Percentiles rank a stretch among this genome's conserved stretches.
phyloP scores from a whole-genome alignment of 2,888 invertebrate species.

The Xiphydria camelus region DNA sequence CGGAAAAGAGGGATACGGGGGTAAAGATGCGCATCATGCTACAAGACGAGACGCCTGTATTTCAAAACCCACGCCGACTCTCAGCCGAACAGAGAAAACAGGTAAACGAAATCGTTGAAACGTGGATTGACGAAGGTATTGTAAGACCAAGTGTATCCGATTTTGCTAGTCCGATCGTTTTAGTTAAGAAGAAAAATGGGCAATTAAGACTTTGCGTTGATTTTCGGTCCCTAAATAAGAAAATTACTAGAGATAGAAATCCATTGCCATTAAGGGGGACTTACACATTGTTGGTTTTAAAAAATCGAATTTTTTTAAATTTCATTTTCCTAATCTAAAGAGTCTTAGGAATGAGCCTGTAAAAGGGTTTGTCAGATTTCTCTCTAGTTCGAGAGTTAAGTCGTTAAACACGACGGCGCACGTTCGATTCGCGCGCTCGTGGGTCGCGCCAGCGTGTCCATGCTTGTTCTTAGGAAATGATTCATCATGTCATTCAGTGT shows the following conservation, averaged over 20 bases:
- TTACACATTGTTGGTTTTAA: no score
- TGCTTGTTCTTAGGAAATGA: no score
- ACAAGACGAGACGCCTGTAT: not conserved
- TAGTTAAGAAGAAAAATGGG: conserved; percentile 13
- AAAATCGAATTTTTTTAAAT: no score
- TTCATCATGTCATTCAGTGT: no score
- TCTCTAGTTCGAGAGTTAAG: no score
- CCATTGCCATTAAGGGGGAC: conserved; percentile 9
- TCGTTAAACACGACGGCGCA: no score
- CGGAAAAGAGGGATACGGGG: not conserved
- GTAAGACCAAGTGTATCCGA: conserved; percentile 9
- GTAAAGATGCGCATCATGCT: conserved; percentile 4
- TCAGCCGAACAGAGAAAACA: not conserved
- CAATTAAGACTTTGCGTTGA: conserved; percentile 14
- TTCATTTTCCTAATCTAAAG: no score
- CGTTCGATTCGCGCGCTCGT: no score
- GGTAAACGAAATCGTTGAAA: conserved; percentile 2
- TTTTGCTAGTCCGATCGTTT: conserved; percentile 13
- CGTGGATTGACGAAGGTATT: conserved; percentile 3
- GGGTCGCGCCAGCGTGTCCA: no score
- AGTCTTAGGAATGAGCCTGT: no score
- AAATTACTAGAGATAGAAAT: conserved; percentile 1
- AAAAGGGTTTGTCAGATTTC: no score
- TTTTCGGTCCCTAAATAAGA: conserved; percentile 11
- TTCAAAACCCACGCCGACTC: conserved; percentile 4